Conservation (phyloP, 2,888 invertebrate species). For the Thymelicus acteon region DNA sequence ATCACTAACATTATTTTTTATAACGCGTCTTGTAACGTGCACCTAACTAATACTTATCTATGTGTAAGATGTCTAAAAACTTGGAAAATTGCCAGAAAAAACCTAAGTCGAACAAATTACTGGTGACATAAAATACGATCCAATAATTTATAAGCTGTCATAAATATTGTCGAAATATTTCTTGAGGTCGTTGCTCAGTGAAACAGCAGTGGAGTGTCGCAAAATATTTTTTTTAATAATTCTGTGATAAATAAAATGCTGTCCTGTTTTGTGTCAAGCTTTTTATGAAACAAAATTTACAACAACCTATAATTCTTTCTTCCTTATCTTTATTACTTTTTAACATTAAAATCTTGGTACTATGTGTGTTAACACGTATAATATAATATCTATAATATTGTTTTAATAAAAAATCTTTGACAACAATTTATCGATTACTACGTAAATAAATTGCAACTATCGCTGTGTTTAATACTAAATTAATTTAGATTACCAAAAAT, state of each 20-base stretch:
- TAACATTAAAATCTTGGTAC: too few relatives aligned
- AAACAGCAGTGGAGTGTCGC: constrained; percentile 4
- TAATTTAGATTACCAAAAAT: too few relatives aligned
- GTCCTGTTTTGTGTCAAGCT: neutral
- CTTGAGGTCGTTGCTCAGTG: constrained; percentile 15
- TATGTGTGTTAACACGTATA: too few relatives aligned
- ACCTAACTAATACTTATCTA: constrained; percentile 12
- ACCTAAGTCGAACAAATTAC: constrained; percentile 22
- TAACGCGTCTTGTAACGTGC: neutral
- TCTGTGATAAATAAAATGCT: neutral
- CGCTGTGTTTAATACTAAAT: too few relatives aligned
- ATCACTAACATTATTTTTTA: constrained; percentile 2
- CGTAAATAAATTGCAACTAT: too few relatives aligned
- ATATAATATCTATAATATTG: neutral
- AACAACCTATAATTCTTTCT: neutral
- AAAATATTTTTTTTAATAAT: neutral
- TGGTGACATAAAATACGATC: constrained; percentile 25
- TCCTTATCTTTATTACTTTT: too few relatives aligned
- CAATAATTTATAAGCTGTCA: constrained; percentile 24
- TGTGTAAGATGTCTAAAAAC: constrained; percentile 16
- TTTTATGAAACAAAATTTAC: neutral
- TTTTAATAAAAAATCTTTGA: neutral
- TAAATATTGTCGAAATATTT: constrained; percentile 20
- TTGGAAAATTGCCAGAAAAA: constrained; percentile 34
- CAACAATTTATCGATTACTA: too few relatives aligned